Base-by-base conservation (phyloP, 2,113 vertebrate genomes). In the Coreoperca whiteheadi region DNA sequence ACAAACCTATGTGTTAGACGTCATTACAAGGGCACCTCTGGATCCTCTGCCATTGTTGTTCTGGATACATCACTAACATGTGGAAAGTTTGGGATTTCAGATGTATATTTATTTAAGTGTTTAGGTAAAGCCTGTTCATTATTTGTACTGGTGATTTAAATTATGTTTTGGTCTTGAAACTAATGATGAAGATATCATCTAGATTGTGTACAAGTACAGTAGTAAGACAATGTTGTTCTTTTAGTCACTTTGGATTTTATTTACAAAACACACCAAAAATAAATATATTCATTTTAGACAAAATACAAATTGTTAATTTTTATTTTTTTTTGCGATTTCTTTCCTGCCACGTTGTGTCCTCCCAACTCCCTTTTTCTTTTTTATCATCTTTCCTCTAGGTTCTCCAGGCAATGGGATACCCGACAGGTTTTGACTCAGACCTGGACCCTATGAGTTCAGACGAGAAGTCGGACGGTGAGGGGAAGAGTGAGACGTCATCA, bases 351-450 rank as follows among this genome's bases (percentile, higher is more conserved):
- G 8, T 43, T 30, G 18, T 10, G 4, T 21, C 37, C 43, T 37
- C 2, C 0, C 7, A 23, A 10, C n/a, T 20, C 43, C 3, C 28
- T 30, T 56, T 28, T 11, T 4, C 1, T 14, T 8, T 20, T 4
- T n/a, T 64, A 8, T 48, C 48, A 3, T 60, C 63, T 21, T 66
- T 32, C 53, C 65, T 61, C 81, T 75, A 99, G 98, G 98, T 99
- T 85, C 96, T 99, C 83, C 98, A 99, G 93, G 97, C 98, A 0
- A 99, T 99, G 98, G 98, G 98, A 21, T 99, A 99, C 90, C 98
- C 98, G 30, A 99, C 98, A 14, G 98, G 98, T 70, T 99, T 99
- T 48, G 98, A 99, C 92, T 97, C 97, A 34, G 98, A 99, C 91
- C 95, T 96, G 93, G 98, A 99, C 91, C 98, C 97, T 90, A 95